Evolutionary conservation across 2,888 invertebrate genomes (phyloP), one percentile per base, ranked within the genome.

Genomic region (Mythimna loreyi): DNA sequence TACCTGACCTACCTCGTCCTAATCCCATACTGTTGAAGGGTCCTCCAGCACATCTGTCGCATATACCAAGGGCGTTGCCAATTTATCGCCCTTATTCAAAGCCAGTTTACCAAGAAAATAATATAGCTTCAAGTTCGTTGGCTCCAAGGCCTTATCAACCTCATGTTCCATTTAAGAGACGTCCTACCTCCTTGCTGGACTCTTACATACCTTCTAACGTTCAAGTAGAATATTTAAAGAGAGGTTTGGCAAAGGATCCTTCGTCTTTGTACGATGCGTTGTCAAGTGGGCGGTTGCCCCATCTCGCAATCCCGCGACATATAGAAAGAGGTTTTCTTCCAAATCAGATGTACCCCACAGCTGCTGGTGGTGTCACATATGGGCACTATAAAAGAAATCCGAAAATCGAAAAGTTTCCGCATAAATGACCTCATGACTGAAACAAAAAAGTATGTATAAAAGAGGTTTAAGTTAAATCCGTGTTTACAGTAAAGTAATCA

Each of bases 171-270:
- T 92, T 85, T 59, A 94, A 92, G 72, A 91, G 92, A 64, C 90
- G 93, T 13, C 96, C 96, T 1, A 92, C 94, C 6, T 97, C 96
- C 7, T 88, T 97, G 58, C 83, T 97, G 8, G 97, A 97, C 56
- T 97, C 97, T 0, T 97, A 97, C 64, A 95, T 97, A 67, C 97
- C 97, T 53, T 97, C 97, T 45, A 96, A 96, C 83, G 85, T 97
- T 67, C 96, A 96, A 81, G 75, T 93, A 30, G 96, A 96, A 78
- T 96, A 96, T 58, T 79, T 96, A 56, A 96, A 95, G 77, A 87
- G 94, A 82, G 96, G 96, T 49, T 89, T 90, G 53, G 87, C 91
- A 8, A 95, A 93, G 72, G 95, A 96, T 75, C 94, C 96, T 8
- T 55, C 92, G 19, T 85, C 90, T 1, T 92, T 93, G 0, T 96